Evolutionary conservation across 2,797 vertebrate genomes (phyloP).

Genomic region (Siniperca scherzeri): DNA sequence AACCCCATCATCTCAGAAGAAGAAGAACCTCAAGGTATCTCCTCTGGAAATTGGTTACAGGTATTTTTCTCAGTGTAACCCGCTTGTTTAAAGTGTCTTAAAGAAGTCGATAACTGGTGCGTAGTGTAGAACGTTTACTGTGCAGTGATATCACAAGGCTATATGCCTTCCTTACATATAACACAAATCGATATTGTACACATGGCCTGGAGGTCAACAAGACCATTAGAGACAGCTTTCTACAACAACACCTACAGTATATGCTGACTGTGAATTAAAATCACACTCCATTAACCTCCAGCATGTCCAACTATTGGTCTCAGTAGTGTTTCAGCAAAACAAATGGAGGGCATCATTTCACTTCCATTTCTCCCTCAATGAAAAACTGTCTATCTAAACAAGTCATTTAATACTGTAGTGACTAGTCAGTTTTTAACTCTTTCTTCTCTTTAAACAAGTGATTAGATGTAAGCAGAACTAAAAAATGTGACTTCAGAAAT

Average conservation of each 20-base stretch:
- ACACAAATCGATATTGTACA: slow-evolving; percentile 54
- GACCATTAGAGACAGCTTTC: slow-evolving; percentile 59
- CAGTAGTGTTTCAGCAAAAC: slow-evolving; percentile 44
- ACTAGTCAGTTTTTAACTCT: slow-evolving; percentile 6
- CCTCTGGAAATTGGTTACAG: not conserved
- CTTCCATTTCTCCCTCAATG: not conserved
- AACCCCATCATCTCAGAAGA: not conserved
- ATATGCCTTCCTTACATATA: slow-evolving; percentile 42
- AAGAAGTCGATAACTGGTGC: slow-evolving; percentile 32
- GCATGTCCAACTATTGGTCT: slow-evolving; percentile 27
- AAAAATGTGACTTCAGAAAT: not conserved
- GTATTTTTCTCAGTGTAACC: not conserved
- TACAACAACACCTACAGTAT: slow-evolving; percentile 30
- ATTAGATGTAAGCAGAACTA: not conserved
- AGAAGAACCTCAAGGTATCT: not conserved
- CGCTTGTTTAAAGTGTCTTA: not conserved
- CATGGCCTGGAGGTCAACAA: slow-evolving; percentile 62
- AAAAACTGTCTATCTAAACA: slow-evolving; percentile 20
- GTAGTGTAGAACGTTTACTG: slow-evolving; percentile 5
- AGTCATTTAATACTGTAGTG: not conserved
- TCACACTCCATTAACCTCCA: slow-evolving; percentile 61
- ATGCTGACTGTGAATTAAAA: slow-evolving; percentile 65
- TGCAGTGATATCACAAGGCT: slow-evolving; percentile 17
- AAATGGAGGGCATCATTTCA: slow-evolving; percentile 49
- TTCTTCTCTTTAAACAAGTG: not conserved